Base-by-base conservation (phyloP, 2,888 invertebrate genomes). In the Leptopilina syphax region DNA sequence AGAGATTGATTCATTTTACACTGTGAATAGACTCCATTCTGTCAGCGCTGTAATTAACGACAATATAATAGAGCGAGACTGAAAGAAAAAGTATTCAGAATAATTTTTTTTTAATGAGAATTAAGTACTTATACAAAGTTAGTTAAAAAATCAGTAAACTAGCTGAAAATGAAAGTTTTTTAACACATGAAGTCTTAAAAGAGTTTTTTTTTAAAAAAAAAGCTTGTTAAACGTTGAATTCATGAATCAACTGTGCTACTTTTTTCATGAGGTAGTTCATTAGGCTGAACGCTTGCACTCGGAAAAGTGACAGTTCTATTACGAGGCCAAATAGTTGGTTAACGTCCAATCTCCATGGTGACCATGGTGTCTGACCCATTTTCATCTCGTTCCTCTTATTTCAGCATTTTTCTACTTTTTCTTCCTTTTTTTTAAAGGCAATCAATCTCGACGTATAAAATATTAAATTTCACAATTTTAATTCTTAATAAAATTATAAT, bases 291-390 rank as follows among this genome's bases (percentile, higher is more conserved):
- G 73, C 54, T 50, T 73, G 54, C 73, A 73, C 54, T 54, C 54
- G 34, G 57, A 34, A 8, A 57, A 73, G 73, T 57, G 73, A 57
- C 73, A 73, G 54, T 73, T 54, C 57, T 34, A 73, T 73, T 73
- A 73, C 54, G 54, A 73, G 34, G 54, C 54, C 73, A 73, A 57
- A 54, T 73, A 50, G 54, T 34, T 57, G n/a, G 57, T 73, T 73
- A 73, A 34, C 73, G 54, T 57, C 54, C 34, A 73, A 73, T 57
- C 73, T 73, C 73, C 13, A 57, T 54, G n/a, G 57, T 57, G 73
- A 73, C 73, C 73, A 73, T 73, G 27, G 7, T 57, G 6, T 70
- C 70, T 73, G 73, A 57, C 73, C 73, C 34, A 73, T 34, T 73
- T 73, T 27, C 34, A 34, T 70, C 12, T 73, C 73, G 57, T 34